These are phyloP conservation scores for Pardalotus punctatus DNA, from an alignment of 2,113 vertebrate species.

Conservation along the genomic window DNA sequence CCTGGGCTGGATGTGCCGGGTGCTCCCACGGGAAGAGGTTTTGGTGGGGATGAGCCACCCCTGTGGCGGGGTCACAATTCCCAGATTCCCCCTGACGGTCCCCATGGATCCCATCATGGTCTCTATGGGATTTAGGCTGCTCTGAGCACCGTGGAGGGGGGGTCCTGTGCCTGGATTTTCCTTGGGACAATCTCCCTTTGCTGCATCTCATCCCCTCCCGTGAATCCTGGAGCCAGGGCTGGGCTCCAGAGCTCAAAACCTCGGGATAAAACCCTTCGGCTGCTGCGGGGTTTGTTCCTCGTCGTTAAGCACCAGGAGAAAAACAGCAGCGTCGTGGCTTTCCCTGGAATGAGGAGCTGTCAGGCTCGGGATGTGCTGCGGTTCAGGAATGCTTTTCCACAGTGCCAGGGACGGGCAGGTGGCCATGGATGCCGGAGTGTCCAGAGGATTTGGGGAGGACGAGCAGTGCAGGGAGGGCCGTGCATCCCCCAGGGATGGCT, in stretches of 20 bases:
- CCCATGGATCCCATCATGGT: fast-evolving
- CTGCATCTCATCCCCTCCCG: fast-evolving
- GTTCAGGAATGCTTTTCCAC: not conserved
- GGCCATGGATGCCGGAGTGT: fast-evolving
- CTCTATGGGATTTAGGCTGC: not conserved
- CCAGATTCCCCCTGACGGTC: not conserved
- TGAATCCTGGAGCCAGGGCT: not conserved
- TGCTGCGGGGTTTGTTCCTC: not conserved
- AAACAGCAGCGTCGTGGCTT: fast-evolving
- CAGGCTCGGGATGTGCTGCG: not conserved
- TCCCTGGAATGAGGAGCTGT: not conserved
- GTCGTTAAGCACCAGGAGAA: fast-evolving
- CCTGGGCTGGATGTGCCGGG: fast-evolving
- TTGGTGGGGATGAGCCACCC: fast-evolving
- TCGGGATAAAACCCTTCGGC: not conserved
- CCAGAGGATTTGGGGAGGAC: not conserved
- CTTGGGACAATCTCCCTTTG: not conserved
- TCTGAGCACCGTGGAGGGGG: fast-evolving
- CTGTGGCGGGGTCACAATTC: fast-evolving
- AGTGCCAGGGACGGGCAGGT: fast-evolving
- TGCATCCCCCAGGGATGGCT: not conserved
- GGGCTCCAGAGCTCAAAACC: not conserved
- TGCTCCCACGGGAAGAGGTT: not conserved
- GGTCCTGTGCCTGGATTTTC: not conserved
- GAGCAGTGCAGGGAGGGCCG: fast-evolving